A percentile compares a stretch with the other conserved stretches of the same genome.
Evolutionary conservation across 2,888 invertebrate species (phyloP).

Genomic region (Rhagonycha fulva): DNA sequence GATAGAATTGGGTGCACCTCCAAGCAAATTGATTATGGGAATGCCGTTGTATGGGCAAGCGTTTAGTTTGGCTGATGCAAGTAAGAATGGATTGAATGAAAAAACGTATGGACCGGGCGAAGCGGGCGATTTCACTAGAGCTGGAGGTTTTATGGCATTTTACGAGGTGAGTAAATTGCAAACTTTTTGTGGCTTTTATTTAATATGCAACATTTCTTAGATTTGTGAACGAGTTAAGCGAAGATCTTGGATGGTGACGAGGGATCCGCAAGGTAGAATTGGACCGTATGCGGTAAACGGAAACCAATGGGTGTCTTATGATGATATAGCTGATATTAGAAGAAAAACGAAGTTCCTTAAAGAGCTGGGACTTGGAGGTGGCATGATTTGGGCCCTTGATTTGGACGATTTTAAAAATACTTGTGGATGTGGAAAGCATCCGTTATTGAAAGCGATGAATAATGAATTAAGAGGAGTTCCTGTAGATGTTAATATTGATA

Average conservation of each 20-base stretch:
- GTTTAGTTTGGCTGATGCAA: conserved; percentile 64
- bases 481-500: conserved; percentile 37
- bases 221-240: conserved; percentile 66
- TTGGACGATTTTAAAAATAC: conserved; percentile 73
- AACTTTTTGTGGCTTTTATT: neutral
- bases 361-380: conserved; percentile 67
- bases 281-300: conserved; percentile 75
- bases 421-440: conserved; percentile 71
- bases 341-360: conserved; percentile 66
- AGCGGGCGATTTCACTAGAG: conserved; percentile 69
- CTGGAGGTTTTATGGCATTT: conserved; percentile 76
- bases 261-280: conserved; percentile 64
- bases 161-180: conserved; percentile 63
- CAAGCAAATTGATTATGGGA: conserved; percentile 71
- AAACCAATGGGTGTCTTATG: conserved; percentile 81
- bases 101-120: conserved; percentile 68
- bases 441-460: conserved; percentile 68
- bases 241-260: conserved; percentile 65
- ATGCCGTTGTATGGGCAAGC: conserved; percentile 80
- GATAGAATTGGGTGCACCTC: conserved; percentile 67
- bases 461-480: conserved; percentile 58
- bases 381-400: conserved; percentile 79
- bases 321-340: conserved; percentile 68
- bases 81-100: conserved; percentile 61
- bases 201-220: conserved; percentile 47